Conservation (phyloP, 2,797 vertebrate genomes). For the Betta splendens region DNA sequence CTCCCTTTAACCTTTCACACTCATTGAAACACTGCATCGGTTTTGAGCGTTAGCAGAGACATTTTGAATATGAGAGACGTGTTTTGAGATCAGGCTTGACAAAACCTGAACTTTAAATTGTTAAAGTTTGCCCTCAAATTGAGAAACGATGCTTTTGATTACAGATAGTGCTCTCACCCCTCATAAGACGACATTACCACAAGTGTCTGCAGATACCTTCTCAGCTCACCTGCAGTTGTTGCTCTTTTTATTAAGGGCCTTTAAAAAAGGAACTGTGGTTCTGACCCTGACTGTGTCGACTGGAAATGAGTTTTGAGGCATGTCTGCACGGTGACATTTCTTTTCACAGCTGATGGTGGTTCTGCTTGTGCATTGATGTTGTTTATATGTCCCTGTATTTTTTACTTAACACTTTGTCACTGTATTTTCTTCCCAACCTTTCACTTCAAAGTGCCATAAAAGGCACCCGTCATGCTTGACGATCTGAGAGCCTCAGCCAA, state of each 20-base stretch:
- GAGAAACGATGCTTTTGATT: too few relatives aligned
- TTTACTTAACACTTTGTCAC: conserved; percentile 33
- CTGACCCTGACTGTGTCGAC: neutral
- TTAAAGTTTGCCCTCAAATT: too few relatives aligned
- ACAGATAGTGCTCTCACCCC: too few relatives aligned
- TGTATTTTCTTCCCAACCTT: conserved; percentile 61
- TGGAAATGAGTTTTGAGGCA: conserved; percentile 22
- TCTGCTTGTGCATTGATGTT: conserved; percentile 39
- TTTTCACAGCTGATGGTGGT: conserved; percentile 33
- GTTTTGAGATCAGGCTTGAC: too few relatives aligned
- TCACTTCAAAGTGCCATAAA: conserved; percentile 72
- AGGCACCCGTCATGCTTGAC: conserved; percentile 55
- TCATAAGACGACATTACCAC: neutral
- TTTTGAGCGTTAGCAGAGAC: too few relatives aligned
- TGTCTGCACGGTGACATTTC: conserved; percentile 63
- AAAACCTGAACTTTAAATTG: too few relatives aligned
- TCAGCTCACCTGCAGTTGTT: neutral
- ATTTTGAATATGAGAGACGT: too few relatives aligned
- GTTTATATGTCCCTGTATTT: conserved; percentile 26
- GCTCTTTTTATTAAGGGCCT: neutral
- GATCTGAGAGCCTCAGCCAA: conserved; percentile 68
- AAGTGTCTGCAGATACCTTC: neutral
- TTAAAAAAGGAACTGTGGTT: neutral
- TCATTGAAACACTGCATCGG: too few relatives aligned
- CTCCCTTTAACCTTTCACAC: too few relatives aligned